Evolutionary conservation across 1,140 invertebrate species (phyloP), one percentile per base, ranked within the genome.

Genomic region (Lepidotrigona ventralis): DNA sequence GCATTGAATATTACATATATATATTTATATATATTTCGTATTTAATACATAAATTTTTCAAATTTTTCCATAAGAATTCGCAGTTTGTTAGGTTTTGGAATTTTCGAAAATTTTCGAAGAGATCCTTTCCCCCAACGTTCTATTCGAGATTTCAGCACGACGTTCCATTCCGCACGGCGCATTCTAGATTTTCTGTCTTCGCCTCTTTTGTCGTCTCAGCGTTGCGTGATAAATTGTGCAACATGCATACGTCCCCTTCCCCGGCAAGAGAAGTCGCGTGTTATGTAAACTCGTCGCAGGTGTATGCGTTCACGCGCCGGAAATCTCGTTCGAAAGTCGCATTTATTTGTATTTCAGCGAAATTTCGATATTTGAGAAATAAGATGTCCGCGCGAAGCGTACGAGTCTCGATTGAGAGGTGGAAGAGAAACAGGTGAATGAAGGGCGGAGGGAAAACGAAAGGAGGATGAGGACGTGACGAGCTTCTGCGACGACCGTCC

Each of bases 331-430:
- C 29, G 21, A 14, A 39, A 74, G 26, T 58, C 33, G 29, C 14
- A n/a, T n/a, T 56, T 60, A 5, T n/a, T 46, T 29, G 72, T 58
- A 21, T 39, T 75, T 21, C 19, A 56, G 12, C 19, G 29, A 46
- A 75, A 29, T 54, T 54, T 81, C 79, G 75, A 29, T 14, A 17
- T 14, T 66, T 39, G 46, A 78, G 39, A 78, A 53, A 68, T 68
- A 78, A 66, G 76, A 29, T 53, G 51, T 78, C 68, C 53, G 63
- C 60, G 21, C 58, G 11, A 19, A n/a, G 4, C n/a, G 58, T 14
- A 1, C 21, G 71, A 33, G n/a, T 3, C n/a, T 72, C n/a, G 51
- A 33, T n/a, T 14, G 8, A 2, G 6, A 29, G 15, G 17, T 6
- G 60, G 17, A 29, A 17, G n/a, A 64, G 15, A 64, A 9, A 39